phyloP scores from a whole-genome alignment of 2,888 invertebrate species.

The Cylindroiulus punctatus region DNA sequence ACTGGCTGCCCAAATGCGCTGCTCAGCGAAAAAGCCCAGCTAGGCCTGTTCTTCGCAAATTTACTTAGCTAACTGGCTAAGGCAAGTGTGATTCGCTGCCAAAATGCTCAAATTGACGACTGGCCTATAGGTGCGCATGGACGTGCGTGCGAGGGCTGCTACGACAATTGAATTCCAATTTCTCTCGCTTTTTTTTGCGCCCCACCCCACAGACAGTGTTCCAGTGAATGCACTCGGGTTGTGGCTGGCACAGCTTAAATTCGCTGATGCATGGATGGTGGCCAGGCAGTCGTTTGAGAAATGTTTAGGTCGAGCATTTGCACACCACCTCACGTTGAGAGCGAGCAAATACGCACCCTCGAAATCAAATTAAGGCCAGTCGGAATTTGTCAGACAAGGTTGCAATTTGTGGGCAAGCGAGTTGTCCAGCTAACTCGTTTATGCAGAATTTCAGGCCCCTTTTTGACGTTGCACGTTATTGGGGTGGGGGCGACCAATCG shows the following conservation, averaged over 20 bases:
- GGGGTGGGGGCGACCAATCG: not conserved
- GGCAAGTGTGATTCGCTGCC: slow-evolving; percentile 39
- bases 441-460: not conserved
- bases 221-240: not conserved
- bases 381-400: slow-evolving; percentile 25
- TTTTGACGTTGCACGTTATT: too few species aligned
- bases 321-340: not conserved
- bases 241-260: slow-evolving; percentile 35
- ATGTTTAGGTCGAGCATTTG: not conserved
- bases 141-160: slow-evolving; percentile 27
- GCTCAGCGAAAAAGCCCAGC: not conserved
- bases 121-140: not conserved
- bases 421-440: not conserved
- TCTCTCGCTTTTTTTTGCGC: not conserved
- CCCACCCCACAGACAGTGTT: not conserved
- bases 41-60: not conserved
- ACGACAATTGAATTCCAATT: slow-evolving; percentile 41
- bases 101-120: slow-evolving; percentile 39
- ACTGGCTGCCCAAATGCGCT: not conserved
- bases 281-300: slow-evolving; percentile 17
- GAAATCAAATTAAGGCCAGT: slow-evolving; percentile 9
- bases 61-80: slow-evolving; percentile 45
- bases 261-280: slow-evolving; percentile 43
- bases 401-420: not conserved
- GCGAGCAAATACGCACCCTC: not conserved